Evolutionary conservation across 2,797 vertebrate species (phyloP).

Genomic region (Chelmon rostratus): DNA sequence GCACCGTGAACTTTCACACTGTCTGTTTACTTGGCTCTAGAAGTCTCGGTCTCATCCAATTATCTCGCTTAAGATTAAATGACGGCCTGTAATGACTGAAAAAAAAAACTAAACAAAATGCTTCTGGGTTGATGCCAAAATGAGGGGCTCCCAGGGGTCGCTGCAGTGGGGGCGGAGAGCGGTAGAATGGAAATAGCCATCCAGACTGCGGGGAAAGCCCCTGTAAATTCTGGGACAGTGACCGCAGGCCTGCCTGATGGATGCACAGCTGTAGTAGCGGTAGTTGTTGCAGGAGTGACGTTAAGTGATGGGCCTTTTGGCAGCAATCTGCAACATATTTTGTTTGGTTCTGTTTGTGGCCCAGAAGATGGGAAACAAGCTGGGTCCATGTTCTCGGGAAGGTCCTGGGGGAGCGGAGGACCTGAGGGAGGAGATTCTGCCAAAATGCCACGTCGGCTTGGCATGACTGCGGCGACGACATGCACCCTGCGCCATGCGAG

Average conservation of each 20-base stretch:
- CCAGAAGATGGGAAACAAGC: constrained; percentile 87
- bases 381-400: constrained; percentile 79
- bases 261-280: constrained; percentile 68
- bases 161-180: constrained; percentile 55
- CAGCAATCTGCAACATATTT: constrained; percentile 64
- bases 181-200: constrained; percentile 67
- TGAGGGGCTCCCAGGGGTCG: constrained; percentile 60
- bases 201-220: constrained; percentile 83
- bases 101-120: constrained; percentile 52
- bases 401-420: constrained; percentile 79
- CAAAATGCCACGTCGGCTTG: constrained; percentile 75
- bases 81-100: constrained; percentile 43
- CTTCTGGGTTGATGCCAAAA: constrained; percentile 57
- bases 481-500: neutral
- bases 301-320: constrained; percentile 60
- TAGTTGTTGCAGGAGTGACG: constrained; percentile 37
- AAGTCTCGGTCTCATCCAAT: constrained; percentile 49
- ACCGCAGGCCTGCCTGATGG: constrained; percentile 56
- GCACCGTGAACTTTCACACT: constrained; percentile 75
- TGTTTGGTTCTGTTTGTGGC: constrained; percentile 80
- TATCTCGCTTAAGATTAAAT: constrained; percentile 51
- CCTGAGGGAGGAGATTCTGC: constrained; percentile 71
- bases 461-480: constrained; percentile 36
- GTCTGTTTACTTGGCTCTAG: constrained; percentile 68
- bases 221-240: constrained; percentile 74